Base-by-base conservation (phyloP, 2,113 vertebrate genomes). In the Willisornis vidua region DNA sequence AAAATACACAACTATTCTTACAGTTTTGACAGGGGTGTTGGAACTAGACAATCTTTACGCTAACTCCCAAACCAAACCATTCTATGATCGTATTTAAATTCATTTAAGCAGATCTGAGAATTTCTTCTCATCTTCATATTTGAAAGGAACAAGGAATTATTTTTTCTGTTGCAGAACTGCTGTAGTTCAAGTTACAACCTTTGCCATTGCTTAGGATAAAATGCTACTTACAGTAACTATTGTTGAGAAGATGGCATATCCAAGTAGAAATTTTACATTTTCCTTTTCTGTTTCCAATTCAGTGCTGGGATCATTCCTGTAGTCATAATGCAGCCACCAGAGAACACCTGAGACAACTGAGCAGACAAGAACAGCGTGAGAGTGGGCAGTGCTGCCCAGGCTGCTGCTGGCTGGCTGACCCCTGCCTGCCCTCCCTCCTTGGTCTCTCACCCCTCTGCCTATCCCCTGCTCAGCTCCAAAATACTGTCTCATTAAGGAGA, bases 301-400 rank as follows among this genome's bases (percentile, higher is more conserved):
- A 59, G 87, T 95, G 93, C 96, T 98, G 93, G 97, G 97, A 82
- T 97, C 97, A 0, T 88, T 94, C 51, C 87, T 94, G 35, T 98
- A 98, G 97, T 98, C 98, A 1, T 97, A 97, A 70, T 98, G 98
- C 35, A 98, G 95, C 98, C 98, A 98, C 98, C 98, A 98, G 20
- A 98, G 96, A 75, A 98, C 73, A 49, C 98, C 97, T 12, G 98
- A 98, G 73, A 98, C 97, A 96, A 98, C 98, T 98, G 82, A 95
- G 96, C 62, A 96, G 67, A 87, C 13, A 95, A 84, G 67, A 71
- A 62, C 51, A 46, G 52, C 1, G 0, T 91, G 67, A 62, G 17
- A 43, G 41, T 0, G 0, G 46, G 88, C 58, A 79, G 89, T 10
- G 2, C 24, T 39, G 20, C 68, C 51, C 45, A 9, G 61, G 71